Evolutionary conservation across 2,113 vertebrate genomes (phyloP).

Genomic region (Poeciliopsis retropinna): DNA sequence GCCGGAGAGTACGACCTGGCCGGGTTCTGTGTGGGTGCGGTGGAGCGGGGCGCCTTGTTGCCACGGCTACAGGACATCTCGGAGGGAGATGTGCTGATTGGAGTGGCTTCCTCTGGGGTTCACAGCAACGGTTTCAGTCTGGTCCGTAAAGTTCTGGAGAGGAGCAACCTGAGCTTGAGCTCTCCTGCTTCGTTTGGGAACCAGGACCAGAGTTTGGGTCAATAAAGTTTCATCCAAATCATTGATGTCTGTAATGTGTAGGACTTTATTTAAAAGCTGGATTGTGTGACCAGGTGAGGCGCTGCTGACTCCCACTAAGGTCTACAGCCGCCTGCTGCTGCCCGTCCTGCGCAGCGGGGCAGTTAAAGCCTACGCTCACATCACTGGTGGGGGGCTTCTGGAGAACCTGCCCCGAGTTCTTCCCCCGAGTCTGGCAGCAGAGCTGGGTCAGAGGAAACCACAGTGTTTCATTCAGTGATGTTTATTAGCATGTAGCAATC

Average conservation of each 20-base stretch:
- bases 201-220: constrained; percentile 86
- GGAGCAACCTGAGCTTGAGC: constrained; percentile 78
- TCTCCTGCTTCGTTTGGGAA: constrained; percentile 80
- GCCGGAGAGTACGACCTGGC: constrained; percentile 92
- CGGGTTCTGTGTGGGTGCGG: constrained; percentile 92
- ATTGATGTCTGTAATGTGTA: too few relatives aligned
- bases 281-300: too few relatives aligned
- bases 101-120: constrained; percentile 91
- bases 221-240: too few relatives aligned
- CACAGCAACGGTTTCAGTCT: constrained; percentile 98
- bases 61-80: constrained; percentile 84
- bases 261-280: too few relatives aligned
- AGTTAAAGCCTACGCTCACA: constrained; percentile 92
- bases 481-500: too few relatives aligned
- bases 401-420: constrained; percentile 96
- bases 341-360: constrained; percentile 86
- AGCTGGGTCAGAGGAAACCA: constrained; percentile 87
- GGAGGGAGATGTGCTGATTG: constrained; percentile 87
- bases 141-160: constrained; percentile 89
- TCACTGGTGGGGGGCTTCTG: constrained; percentile 94
- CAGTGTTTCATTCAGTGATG: too few relatives aligned
- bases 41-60: constrained; percentile 86
- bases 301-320: constrained; percentile 91
- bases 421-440: constrained; percentile 81
- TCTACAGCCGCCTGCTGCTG: constrained; percentile 90